Base-by-base conservation (phyloP, 2,113 vertebrate species). In the Cavia aperea region DNA sequence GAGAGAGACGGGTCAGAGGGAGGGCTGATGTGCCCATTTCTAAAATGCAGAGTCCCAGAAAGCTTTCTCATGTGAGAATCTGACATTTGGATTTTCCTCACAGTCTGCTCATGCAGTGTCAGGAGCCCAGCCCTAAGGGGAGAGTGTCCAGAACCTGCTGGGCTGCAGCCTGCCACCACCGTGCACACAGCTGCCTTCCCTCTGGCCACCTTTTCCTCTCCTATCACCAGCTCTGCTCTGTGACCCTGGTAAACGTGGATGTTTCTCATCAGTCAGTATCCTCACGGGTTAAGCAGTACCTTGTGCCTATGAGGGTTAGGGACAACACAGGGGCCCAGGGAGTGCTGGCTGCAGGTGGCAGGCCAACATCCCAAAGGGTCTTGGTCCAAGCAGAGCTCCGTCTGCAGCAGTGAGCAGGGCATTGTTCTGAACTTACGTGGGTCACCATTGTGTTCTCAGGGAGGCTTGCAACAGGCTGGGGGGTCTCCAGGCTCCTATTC, bases 391-490 rank as follows among this genome's bases (percentile, higher is more conserved):
- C 2, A 5, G 49, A 21, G 43, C 26, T 84, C 56, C 18, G 79
- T 54, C 54, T 4, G 19, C 8, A n/a, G 49, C 5, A 7, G 5
- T 3, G 0, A 31, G 2, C 39, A 7, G 21, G 72, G 16, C 13
- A 3, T 77, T 2, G 0, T 6, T 4, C 46, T 33, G 26, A 29
- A 96, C 98, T 97, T 97, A 99, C 99, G 7, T 99, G 99, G 65
- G 98, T 98, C 90, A 99, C 98, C 92, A 99, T 98, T 8, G 98
- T 93, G 90, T 97, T 98, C 94, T 98, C 98, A 0, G 97, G 62
- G 31, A 43, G 95, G 94, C 92, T 86, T 58, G 93, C 95, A 0
- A 83, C 73, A 58, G 95, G 8, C 62, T 86, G 96, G 0, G 16
- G 2, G 63, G 54, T 81, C 72, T 96, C 97, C 0, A 89, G 36